Evolutionary conservation across 2,797 vertebrate species (phyloP).

Genomic region (Liparis tanakae): DNA sequence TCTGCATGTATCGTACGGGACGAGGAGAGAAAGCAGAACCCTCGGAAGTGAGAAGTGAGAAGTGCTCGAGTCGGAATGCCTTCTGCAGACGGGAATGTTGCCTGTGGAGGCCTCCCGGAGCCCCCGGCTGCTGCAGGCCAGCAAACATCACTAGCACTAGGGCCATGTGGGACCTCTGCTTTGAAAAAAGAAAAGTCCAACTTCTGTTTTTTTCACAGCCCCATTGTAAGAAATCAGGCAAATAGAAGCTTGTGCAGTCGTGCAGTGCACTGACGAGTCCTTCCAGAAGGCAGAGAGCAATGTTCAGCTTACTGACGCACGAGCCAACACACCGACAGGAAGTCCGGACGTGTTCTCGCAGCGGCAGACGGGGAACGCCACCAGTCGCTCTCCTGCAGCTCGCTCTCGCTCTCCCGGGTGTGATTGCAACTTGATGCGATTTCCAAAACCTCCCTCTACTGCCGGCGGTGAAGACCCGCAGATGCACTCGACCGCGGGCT

Average conservation of each 20-base stretch:
- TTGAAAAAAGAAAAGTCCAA: conserved; percentile 79
- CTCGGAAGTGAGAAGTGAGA: conserved; percentile 49
- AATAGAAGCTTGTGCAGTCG: conserved; percentile 79
- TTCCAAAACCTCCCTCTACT: conserved; percentile 48
- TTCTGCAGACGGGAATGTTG: conserved; percentile 80
- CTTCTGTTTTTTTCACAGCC: conserved; percentile 81
- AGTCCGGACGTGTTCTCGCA: conserved; percentile 71
- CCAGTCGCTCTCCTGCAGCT: conserved; percentile 67
- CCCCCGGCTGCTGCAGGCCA: conserved; percentile 69
- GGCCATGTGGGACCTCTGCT: conserved; percentile 84
- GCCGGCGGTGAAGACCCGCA: conserved; percentile 67
- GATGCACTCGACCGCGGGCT: conserved; percentile 75
- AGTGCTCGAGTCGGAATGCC: conserved; percentile 60
- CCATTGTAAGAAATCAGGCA: conserved; percentile 86
- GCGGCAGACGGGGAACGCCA: conserved; percentile 63
- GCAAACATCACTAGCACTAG: conserved; percentile 88
- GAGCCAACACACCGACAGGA: conserved; percentile 67
- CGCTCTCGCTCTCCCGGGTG: conserved; percentile 60
- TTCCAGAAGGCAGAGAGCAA: conserved; percentile 78
- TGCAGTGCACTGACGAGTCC: conserved; percentile 75
- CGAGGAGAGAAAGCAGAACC: conserved; percentile 56
- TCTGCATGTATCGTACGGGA: conserved; percentile 48
- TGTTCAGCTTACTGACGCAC: conserved; percentile 76
- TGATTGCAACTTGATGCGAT: conserved; percentile 69
- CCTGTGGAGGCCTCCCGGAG: conserved; percentile 75